Evolutionary conservation across 2,113 vertebrate species (phyloP).

Genomic region (Microcebus ravelobensis): DNA sequence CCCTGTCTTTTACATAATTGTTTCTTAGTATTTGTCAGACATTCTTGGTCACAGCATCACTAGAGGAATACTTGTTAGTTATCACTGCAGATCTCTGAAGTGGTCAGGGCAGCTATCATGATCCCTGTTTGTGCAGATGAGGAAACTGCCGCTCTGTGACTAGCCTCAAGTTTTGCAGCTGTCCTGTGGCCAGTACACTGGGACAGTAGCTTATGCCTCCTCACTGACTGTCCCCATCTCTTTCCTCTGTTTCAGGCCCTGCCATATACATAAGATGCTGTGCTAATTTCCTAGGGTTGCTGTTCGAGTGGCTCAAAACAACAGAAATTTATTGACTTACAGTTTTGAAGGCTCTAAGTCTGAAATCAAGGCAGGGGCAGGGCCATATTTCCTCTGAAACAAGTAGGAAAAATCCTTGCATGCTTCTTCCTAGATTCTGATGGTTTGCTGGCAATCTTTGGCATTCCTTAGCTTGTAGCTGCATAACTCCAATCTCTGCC

Average conservation of each 20-base stretch:
- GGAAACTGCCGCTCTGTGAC: background rate
- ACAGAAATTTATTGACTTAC: background rate
- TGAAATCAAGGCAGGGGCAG: background rate
- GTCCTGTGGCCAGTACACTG: background rate
- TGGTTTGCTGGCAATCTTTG: background rate
- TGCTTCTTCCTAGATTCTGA: background rate
- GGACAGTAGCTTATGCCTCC: background rate
- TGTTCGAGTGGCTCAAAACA: background rate
- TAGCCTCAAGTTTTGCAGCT: background rate
- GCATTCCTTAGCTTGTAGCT: background rate
- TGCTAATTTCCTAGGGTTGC: background rate
- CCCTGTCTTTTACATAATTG: background rate
- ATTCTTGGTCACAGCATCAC: background rate
- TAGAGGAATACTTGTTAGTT: conserved; percentile 15
- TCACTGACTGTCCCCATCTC: background rate
- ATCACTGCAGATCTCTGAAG: conserved; percentile 5
- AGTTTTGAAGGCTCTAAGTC: background rate
- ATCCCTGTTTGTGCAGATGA: background rate
- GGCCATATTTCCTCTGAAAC: background rate
- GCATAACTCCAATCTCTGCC: background rate
- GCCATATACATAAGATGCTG: background rate
- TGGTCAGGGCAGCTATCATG: background rate
- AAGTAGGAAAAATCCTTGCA: background rate
- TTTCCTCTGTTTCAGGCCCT: background rate
- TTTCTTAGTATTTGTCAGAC: conserved; percentile 11